A percentile compares a stretch with the other conserved stretches of the same genome.
Evolutionary conservation across 2,113 vertebrate genomes (phyloP).

Genomic region (Tachysurus vachellii): DNA sequence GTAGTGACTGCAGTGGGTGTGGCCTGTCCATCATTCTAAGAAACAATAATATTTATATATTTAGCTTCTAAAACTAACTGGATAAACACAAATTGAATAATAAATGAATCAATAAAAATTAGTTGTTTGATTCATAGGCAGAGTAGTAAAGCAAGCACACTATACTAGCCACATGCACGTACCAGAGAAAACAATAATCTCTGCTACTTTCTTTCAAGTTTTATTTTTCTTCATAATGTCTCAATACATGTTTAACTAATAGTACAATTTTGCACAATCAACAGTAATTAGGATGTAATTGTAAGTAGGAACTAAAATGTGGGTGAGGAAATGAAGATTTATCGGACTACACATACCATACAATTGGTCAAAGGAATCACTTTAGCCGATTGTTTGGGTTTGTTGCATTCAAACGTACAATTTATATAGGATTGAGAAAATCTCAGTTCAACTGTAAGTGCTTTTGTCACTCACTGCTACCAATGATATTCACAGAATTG

Average conservation of each 20-base stretch:
- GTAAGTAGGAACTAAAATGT: background rate
- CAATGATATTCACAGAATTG: background rate
- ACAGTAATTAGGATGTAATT: background rate
- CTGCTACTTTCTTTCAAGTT: background rate
- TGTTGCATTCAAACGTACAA: background rate
- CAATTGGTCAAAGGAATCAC: background rate
- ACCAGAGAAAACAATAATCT: background rate
- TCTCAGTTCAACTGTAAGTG: background rate
- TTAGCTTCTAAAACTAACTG: background rate
- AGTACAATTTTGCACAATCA: background rate
- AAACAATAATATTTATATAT: background rate
- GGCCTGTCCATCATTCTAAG: background rate
- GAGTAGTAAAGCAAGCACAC: background rate
- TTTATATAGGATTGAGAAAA: background rate
- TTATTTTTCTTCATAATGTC: background rate
- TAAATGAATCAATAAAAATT: background rate
- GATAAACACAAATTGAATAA: background rate
- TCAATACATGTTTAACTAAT: background rate
- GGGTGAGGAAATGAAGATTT: background rate
- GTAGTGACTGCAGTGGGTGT: background rate
- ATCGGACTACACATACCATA: background rate
- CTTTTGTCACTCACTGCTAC: background rate
- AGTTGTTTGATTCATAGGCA: background rate
- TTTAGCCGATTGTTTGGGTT: background rate
- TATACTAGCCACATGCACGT: background rate